A percentile compares a stretch with the other conserved stretches of the same genome.
Conservation (phyloP, 2,797 vertebrate genomes). For the Pseudochaenichthys georgianus region DNA sequence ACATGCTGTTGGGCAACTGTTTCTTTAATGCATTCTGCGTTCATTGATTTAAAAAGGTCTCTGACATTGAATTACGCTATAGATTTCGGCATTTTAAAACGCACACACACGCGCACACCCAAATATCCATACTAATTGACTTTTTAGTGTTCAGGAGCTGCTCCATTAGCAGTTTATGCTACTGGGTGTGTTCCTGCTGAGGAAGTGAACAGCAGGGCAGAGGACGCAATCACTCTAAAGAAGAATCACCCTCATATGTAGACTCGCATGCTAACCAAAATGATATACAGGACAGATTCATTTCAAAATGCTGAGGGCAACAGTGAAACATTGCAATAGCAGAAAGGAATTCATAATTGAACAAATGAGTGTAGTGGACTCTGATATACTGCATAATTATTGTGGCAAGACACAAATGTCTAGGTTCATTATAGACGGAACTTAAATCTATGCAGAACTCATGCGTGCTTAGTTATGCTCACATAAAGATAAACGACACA, state of each 20-base stretch:
- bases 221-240: slow-evolving; percentile 5
- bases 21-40: slow-evolving; percentile 75
- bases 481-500: slow-evolving; percentile 11
- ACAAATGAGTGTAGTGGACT: slow-evolving; percentile 13
- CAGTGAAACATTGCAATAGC: not conserved
- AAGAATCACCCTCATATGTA: slow-evolving; percentile 36
- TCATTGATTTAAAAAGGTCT: slow-evolving; percentile 75
- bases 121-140: slow-evolving; percentile 75
- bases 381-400: slow-evolving; percentile 13
- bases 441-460: not conserved
- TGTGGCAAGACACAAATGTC: not conserved
- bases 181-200: slow-evolving; percentile 36
- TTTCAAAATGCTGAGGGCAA: slow-evolving; percentile 36
- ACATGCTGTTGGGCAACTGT: slow-evolving; percentile 76
- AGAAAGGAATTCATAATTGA: slow-evolving; percentile 9
- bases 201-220: slow-evolving; percentile 38
- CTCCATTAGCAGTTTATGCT: slow-evolving; percentile 54
- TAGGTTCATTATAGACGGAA: not conserved
- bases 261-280: slow-evolving; percentile 33
- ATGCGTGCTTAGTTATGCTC: not conserved
- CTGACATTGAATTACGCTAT: slow-evolving; percentile 74
- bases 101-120: slow-evolving; percentile 40
- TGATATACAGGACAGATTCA: slow-evolving; percentile 14
- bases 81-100: slow-evolving; percentile 71
- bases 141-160: slow-evolving; percentile 73